Conservation (phyloP, 2,888 invertebrate genomes). For the Caenorhabditis virilis region DNA sequence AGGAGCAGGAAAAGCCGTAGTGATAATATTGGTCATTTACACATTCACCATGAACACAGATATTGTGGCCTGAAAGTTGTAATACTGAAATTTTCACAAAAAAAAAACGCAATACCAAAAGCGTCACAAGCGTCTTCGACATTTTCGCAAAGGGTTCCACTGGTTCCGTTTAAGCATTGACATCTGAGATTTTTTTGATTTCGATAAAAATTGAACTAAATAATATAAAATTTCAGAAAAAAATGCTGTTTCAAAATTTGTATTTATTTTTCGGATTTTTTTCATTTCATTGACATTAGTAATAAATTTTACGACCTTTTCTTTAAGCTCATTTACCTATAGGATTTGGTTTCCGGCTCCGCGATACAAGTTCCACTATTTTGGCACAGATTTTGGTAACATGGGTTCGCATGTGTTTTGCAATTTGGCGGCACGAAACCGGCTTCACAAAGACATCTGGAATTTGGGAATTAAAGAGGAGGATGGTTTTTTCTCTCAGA, state of each 20-base stretch:
- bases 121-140: constrained; percentile 37
- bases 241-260: too few species aligned
- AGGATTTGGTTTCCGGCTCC: constrained; percentile 8
- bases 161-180: constrained; percentile 40
- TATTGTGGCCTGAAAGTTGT: constrained; percentile 12
- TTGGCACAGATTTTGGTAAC: constrained; percentile 30
- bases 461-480: neutral
- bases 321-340: too few species aligned
- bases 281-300: too few species aligned
- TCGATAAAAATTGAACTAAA: too few species aligned
- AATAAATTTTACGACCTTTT: too few species aligned
- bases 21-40: constrained; percentile 27
- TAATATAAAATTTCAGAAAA: too few species aligned
- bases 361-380: constrained; percentile 24
- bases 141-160: constrained; percentile 40
- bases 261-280: too few species aligned
- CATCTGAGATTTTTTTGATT: constrained; percentile 41
- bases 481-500: neutral
- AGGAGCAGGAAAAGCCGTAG: constrained; percentile 30
- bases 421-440: constrained; percentile 28
- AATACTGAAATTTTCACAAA: neutral
- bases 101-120: constrained; percentile 19
- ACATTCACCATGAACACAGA: constrained; percentile 22
- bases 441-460: constrained; percentile 40
- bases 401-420: constrained; percentile 20